Base-by-base conservation (phyloP, 2,888 invertebrate species). In the Aphodius sticticus region DNA sequence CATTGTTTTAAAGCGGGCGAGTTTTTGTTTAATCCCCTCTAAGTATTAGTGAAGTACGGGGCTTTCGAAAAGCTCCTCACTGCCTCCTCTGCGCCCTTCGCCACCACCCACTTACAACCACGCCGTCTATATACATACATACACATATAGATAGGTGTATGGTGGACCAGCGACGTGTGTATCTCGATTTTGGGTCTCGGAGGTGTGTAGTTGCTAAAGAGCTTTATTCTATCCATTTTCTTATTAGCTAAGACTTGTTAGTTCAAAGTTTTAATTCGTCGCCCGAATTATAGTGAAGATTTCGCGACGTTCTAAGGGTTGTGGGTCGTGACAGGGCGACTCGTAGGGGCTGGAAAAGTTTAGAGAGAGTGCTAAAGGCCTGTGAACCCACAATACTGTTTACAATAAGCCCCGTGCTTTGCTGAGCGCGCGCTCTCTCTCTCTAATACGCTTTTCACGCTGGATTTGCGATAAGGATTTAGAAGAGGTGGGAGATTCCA, bases 391-490 rank as follows among this genome's bases (percentile, higher is more conserved):
- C 88, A 88, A 89, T 88, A 88, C 88, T 89, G 89, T 89, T 89
- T 88, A 88, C 89, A 88, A 88, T 89, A 88, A 88, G 88, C 87
- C 88, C 87, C 84, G 82, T 84, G 84, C 84, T 85, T 86, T 86
- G 87, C 86, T 87, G 88, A 26, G 26, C 26, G 26, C 26, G 26
- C 26, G 1, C 26, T 26, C 89, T 88, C 86, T 87, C 87, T 87
- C 87, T 88, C 90, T 92, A 92, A 93, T 92, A 91, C 91, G 92
- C 93, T 93, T 93, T 92, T 91, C 53, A 92, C 91, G 92, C 91
- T 90, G 92, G 92, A 92, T 92, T 92, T 92, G 90, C 91, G 91
- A 90, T 92, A 91, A 91, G 89, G 92, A 92, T 92, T 91, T 91
- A 86, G 87, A 87, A 87, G 86, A 86, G 89, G 89, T 90, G 86